Evolutionary conservation across 1,140 invertebrate genomes (phyloP).

Genomic region (Bombus polaris): DNA sequence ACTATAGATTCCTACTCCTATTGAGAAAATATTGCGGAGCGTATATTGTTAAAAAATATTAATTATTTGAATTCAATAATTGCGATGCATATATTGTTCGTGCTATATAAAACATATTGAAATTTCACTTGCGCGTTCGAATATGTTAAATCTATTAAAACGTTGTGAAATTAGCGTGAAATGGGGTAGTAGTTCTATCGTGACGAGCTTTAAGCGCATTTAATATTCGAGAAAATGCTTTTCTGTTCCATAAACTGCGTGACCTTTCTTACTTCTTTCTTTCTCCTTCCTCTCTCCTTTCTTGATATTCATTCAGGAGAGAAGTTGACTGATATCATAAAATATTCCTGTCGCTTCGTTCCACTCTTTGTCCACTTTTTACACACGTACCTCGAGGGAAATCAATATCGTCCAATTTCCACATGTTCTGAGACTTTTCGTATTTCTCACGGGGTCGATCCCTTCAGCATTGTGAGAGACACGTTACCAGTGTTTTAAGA

Average conservation of each 20-base stretch:
- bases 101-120: too few species aligned
- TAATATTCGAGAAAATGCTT: slow-evolving; percentile 8
- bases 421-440: slow-evolving; percentile 26
- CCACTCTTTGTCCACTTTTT: slow-evolving; percentile 41
- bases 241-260: neutral
- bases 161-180: slow-evolving; percentile 24
- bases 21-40: too few species aligned
- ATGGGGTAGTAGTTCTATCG: neutral
- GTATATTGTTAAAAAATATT: neutral
- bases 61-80: slow-evolving; percentile 1
- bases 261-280: neutral
- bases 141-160: slow-evolving; percentile 27
- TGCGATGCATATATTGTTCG: too few species aligned
- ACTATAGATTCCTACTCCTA: too few species aligned
- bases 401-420: slow-evolving; percentile 54
- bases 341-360: slow-evolving; percentile 40
- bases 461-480: slow-evolving; percentile 1
- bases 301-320: slow-evolving; percentile 34
- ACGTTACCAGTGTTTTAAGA: slow-evolving; percentile 22
- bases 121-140: too few species aligned
- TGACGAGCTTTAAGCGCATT: neutral
- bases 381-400: slow-evolving; percentile 37
- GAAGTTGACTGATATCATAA: slow-evolving; percentile 38
- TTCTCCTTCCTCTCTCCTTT: too few species aligned
- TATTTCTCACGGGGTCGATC: slow-evolving; percentile 52